Conservation (phyloP, 1,140 invertebrate species). For the Meloidogyne chitwoodi region DNA sequence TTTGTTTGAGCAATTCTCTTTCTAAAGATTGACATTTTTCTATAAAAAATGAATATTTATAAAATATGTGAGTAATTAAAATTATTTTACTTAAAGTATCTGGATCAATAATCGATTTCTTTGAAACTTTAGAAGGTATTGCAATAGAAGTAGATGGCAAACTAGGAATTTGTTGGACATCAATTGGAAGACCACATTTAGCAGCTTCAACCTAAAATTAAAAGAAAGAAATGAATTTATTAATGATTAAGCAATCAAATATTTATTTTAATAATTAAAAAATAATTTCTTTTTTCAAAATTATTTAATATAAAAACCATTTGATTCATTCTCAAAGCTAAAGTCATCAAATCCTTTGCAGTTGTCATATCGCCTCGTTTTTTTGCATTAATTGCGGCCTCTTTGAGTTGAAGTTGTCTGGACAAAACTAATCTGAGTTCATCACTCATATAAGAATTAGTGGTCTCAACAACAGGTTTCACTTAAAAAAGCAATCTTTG, state of each 20-base stretch:
- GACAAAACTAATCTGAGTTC: conserved; percentile 16
- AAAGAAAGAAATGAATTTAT: neutral
- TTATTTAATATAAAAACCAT: neutral
- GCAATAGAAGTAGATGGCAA: conserved; percentile 1
- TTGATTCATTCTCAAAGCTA: neutral
- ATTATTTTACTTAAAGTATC: conserved; percentile 6
- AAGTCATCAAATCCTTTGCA: conserved; percentile 5
- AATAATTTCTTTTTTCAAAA: too few species aligned
- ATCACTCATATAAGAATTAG: conserved; percentile 8
- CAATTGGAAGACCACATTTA: conserved; percentile 25
- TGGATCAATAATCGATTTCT: neutral
- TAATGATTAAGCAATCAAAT: neutral
- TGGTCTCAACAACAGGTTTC: neutral
- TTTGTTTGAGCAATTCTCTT: conserved; percentile 23
- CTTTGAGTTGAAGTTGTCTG: conserved; percentile 23
- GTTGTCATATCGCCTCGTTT: conserved; percentile 16
- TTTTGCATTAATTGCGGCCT: conserved; percentile 20
- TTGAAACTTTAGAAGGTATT: neutral
- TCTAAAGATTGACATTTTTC: conserved; percentile 15
- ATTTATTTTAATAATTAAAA: neutral
- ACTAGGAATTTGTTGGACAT: conserved; percentile 20
- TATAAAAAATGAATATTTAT: neutral
- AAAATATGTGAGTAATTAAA: neutral
- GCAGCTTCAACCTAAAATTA: conserved; percentile 17
- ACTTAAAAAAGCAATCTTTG: neutral